Evolutionary conservation across 2,797 vertebrate genomes (phyloP).

Genomic region (Atherinosoma microstoma): DNA sequence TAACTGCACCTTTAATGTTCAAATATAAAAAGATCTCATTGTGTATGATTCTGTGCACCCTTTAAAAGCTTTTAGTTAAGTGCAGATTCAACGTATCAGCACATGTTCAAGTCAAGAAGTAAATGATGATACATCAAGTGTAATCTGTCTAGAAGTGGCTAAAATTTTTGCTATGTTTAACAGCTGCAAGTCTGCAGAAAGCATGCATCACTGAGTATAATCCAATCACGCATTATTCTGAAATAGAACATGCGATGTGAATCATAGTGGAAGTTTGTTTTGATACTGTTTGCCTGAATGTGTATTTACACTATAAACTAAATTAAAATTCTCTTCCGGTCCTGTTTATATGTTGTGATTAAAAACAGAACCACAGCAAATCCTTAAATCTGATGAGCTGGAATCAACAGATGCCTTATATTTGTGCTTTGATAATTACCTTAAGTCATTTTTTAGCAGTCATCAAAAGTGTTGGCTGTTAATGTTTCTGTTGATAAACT

Average conservation of each 20-base stretch:
- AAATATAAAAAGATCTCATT: background rate
- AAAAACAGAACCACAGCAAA: conserved; percentile 14
- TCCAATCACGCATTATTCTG: background rate
- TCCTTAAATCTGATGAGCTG: conserved; percentile 16
- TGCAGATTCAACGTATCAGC: background rate
- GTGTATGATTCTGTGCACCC: background rate
- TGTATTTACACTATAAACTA: background rate
- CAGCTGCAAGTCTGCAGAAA: background rate
- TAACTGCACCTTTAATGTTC: background rate
- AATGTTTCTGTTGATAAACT: background rate
- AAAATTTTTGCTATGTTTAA: conserved; percentile 7
- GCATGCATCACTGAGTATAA: background rate
- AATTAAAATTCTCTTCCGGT: background rate
- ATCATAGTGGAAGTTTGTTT: conserved; percentile 2
- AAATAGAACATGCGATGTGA: conserved; percentile 2
- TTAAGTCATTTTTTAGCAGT: background rate
- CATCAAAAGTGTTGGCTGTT: background rate
- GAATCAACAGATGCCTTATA: conserved; percentile 1
- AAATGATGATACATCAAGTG: background rate
- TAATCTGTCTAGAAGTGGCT: background rate
- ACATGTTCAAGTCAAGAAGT: background rate
- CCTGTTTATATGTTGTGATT: conserved; percentile 1
- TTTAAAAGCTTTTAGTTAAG: background rate
- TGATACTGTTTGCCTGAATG: background rate
- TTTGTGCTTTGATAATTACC: conserved; percentile 5